Conservation (phyloP, 92 coral and sea anemone species). For the Muricea muricata region DNA sequence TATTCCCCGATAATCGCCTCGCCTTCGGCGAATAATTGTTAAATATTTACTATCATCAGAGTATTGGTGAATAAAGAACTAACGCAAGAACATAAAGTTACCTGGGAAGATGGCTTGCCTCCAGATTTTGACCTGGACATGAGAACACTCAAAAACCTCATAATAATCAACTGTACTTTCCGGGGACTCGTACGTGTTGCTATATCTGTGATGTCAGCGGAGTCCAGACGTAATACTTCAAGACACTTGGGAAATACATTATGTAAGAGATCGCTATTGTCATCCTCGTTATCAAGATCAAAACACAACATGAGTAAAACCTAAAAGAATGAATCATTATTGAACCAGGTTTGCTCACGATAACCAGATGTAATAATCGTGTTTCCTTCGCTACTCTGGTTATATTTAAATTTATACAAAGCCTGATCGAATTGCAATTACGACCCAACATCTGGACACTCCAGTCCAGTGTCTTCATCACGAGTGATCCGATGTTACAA, state of each 20-base stretch:
- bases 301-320: conserved; percentile 89
- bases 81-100: no score
- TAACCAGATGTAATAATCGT: no score
- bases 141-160: conserved; percentile 93
- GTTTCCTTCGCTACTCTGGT: no score
- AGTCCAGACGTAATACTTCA: conserved; percentile 77
- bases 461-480: no score
- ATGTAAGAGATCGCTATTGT: conserved; percentile 69
- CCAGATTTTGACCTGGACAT: conserved; percentile 92
- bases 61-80: no score
- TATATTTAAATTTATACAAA: no score
- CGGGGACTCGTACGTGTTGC: conserved; percentile 77
- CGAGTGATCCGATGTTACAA: no score
- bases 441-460: no score
- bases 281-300: conserved; percentile 88
- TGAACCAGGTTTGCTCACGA: no score
- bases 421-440: no score
- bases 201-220: conserved; percentile 68
- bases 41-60: not conserved
- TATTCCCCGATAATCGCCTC: no score
- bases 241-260: conserved; percentile 76
- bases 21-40: no score
- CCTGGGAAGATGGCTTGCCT: conserved; percentile 72
- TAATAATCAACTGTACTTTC: conserved; percentile 90
- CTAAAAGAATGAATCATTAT: conserved; percentile 39